Evolutionary conservation across 2,113 vertebrate species (phyloP).

Genomic region (Alexandromys fortis): DNA sequence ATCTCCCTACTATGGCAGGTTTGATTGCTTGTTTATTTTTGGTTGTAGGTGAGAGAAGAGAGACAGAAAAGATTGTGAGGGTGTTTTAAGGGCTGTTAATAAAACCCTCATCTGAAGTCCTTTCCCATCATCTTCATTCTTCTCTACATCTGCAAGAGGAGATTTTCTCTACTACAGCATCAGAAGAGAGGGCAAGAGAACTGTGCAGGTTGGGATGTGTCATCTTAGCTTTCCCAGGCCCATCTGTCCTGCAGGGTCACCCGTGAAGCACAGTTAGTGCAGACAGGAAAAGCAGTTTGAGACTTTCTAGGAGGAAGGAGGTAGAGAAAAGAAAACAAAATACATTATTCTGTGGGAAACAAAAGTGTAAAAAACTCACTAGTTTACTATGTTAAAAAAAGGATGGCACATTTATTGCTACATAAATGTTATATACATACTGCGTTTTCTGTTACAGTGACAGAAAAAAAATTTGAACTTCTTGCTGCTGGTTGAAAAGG

Average conservation of each 20-base stretch:
- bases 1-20: background rate
- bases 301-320: constrained; percentile 26
- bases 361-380: constrained; percentile 85
- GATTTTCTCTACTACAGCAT: background rate
- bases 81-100: constrained; percentile 30
- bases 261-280: background rate
- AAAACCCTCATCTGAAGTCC: background rate
- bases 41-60: background rate
- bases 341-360: constrained; percentile 62
- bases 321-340: constrained; percentile 53
- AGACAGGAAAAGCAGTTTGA: background rate
- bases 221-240: background rate
- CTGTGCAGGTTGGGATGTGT: background rate
- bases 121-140: constrained; percentile 8
- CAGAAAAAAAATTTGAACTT: constrained; percentile 92
- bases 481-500: constrained; percentile 83
- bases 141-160: constrained; percentile 17
- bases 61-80: background rate
- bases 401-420: constrained; percentile 99
- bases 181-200: background rate
- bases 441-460: constrained; percentile 97
- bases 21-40: background rate
- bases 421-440: constrained; percentile 99
- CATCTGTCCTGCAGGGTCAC: background rate
- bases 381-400: constrained; percentile 95